Evolutionary conservation across 2,888 invertebrate genomes (phyloP), one percentile per base, ranked within the genome.

Genomic region (Eutolmus rufibarbis): DNA sequence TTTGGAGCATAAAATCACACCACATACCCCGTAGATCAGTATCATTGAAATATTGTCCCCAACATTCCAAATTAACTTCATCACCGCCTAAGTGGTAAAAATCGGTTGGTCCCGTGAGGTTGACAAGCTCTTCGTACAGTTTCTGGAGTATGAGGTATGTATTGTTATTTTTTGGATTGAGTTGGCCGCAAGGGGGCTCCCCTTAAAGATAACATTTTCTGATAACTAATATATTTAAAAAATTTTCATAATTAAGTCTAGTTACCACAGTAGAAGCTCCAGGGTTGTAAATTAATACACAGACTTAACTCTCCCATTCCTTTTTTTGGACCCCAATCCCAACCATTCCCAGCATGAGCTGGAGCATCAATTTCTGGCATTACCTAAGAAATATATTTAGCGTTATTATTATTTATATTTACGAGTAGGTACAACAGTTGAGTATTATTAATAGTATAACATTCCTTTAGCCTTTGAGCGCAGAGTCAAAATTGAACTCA

Each of bases 321-420:
- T 87, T 95, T 95, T 86, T 94, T 93, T 0, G 95, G 95, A 23
- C 96, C 97, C 96, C 96, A 97, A 89, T 95, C 95, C 97, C 97
- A 97, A 0, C 97, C 97, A 89, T 96, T 96, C 3, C 97, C 97
- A 2, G 96, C 96, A 92, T 98, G 97, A 5, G 97, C 97, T 0
- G 98, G 98, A 14, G 97, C 96, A 92, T 98, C 98, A 87, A 98
- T 95, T 93, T 98, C 98, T 0, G 98, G 95, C 86, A 98, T 92
- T 14, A 98, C 95, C 88, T 97, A 94, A 84, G 97, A 94, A 0
- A 86, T 34, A 37, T 12, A 16, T 34, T 74, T 28, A 1, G 0
- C 14, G 31, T 74, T 28, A 74, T 16, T 5, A 74, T 37, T 37
- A 8, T 37, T 7, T 8, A 37, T 37, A 7, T 37, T 37, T 37